Conservation (phyloP, 2,888 invertebrate species). For the Oligia fasciuncula region DNA sequence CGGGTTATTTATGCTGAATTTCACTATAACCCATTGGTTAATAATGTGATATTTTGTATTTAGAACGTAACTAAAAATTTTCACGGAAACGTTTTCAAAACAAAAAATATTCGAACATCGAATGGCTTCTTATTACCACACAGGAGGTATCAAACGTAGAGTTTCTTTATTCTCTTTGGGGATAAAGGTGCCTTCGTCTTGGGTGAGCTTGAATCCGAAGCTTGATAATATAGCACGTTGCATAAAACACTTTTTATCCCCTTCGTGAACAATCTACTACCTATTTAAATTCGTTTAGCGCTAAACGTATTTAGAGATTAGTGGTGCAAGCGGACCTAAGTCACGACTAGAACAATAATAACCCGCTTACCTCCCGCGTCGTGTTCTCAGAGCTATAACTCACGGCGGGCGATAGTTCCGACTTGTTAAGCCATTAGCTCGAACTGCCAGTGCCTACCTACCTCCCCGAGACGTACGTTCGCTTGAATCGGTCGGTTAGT, state of each 20-base stretch:
- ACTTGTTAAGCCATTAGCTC: constrained; percentile 52
- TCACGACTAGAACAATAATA: constrained; percentile 25
- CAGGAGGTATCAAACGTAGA: neutral
- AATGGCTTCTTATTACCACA: neutral
- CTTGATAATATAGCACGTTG: neutral
- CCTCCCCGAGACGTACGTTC: neutral
- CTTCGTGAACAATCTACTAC: neutral
- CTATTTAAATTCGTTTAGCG: neutral
- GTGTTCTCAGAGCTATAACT: constrained; percentile 42
- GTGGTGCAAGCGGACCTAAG: neutral
- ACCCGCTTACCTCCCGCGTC: constrained; percentile 6
- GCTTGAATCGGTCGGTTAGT: constrained; percentile 6
- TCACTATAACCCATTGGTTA: neutral
- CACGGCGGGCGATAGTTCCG: constrained; percentile 33
- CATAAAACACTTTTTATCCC: neutral
- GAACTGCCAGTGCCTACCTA: neutral
- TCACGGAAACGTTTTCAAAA: neutral
- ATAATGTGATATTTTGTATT: neutral
- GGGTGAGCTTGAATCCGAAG: neutral
- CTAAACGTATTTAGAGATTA: neutral
- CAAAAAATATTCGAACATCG: neutral
- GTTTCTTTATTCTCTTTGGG: no score
- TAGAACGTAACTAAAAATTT: neutral
- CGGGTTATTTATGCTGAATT: neutral
- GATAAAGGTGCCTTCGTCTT: neutral